phyloP scores from a whole-genome alignment of 1,140 invertebrate genomes.

The Papilio aristodemus region DNA sequence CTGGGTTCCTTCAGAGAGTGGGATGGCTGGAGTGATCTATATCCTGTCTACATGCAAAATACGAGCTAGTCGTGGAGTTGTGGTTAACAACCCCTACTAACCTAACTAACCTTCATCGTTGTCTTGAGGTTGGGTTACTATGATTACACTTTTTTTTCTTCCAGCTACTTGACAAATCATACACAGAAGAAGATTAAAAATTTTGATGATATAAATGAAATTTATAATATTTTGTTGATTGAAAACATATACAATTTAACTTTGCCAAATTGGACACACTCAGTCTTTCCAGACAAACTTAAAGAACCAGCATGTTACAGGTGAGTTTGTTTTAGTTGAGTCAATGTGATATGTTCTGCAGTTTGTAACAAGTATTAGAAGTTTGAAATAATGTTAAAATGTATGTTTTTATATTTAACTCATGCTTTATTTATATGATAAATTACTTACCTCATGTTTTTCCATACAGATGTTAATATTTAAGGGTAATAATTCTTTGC shows the following conservation, averaged over 20 bases:
- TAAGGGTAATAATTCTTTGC: too few species aligned
- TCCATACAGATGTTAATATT: slow-evolving; percentile 30
- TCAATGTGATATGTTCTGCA: background rate
- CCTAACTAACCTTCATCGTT: too few species aligned
- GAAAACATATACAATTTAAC: slow-evolving; percentile 86
- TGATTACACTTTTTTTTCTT: slow-evolving; percentile 45
- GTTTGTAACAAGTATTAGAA: background rate
- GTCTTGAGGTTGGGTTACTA: too few species aligned
- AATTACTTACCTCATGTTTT: too few species aligned
- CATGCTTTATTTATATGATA: too few species aligned
- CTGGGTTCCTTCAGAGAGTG: too few species aligned
- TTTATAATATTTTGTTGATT: slow-evolving; percentile 86
- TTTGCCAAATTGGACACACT: slow-evolving; percentile 86
- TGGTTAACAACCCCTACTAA: too few species aligned
- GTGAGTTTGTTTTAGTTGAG: slow-evolving; percentile 59
- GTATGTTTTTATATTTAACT: too few species aligned
- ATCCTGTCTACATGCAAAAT: too few species aligned
- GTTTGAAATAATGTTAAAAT: too few species aligned
- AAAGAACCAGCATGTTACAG: slow-evolving; percentile 78
- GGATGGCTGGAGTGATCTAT: too few species aligned
- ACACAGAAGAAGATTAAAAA: slow-evolving; percentile 81
- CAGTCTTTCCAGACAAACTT: slow-evolving; percentile 81
- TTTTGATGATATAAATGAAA: slow-evolving; percentile 80
- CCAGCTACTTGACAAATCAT: slow-evolving; percentile 81
- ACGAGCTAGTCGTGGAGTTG: too few species aligned